Evolutionary conservation across 2,797 vertebrate species (phyloP).

Genomic region (Coregonus sp.): DNA sequence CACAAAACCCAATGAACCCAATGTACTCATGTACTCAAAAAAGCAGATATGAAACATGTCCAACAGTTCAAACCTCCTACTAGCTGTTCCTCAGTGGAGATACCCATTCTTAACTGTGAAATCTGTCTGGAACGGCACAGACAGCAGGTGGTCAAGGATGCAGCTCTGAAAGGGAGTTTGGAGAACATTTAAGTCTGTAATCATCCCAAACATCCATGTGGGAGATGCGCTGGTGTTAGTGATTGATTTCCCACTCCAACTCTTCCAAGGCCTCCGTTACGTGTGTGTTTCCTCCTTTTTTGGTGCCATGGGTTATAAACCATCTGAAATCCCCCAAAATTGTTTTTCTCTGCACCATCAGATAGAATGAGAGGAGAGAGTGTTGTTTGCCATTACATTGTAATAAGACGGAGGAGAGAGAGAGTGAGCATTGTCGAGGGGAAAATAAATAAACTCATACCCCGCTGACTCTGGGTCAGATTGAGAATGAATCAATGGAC

Average conservation of each 20-base stretch:
- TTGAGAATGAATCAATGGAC: conserved; percentile 71
- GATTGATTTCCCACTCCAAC: conserved; percentile 67
- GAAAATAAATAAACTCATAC: conserved; percentile 72
- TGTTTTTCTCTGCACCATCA: conserved; percentile 66
- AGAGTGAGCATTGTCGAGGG: conserved; percentile 48
- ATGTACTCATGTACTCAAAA: neutral
- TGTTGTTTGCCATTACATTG: conserved; percentile 8
- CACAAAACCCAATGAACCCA: neutral
- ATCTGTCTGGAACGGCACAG: neutral
- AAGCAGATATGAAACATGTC: neutral
- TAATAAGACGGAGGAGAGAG: conserved; percentile 54
- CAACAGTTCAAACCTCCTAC: conserved; percentile 18
- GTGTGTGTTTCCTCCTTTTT: conserved; percentile 54
- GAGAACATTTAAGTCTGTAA: conserved; percentile 55
- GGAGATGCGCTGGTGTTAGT: conserved; percentile 52
- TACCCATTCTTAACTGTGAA: neutral
- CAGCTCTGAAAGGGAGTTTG: conserved; percentile 32
- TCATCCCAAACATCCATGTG: conserved; percentile 46
- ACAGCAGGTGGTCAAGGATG: conserved; percentile 33
- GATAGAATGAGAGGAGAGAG: conserved; percentile 48
- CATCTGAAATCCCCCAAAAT: conserved; percentile 66
- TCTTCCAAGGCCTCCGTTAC: conserved; percentile 60
- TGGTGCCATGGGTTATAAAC: conserved; percentile 57
- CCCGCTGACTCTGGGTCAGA: conserved; percentile 56
- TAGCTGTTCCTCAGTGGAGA: neutral